phyloP scores from a whole-genome alignment of 1,140 invertebrate species.

The Choristoneura fumiferana region DNA sequence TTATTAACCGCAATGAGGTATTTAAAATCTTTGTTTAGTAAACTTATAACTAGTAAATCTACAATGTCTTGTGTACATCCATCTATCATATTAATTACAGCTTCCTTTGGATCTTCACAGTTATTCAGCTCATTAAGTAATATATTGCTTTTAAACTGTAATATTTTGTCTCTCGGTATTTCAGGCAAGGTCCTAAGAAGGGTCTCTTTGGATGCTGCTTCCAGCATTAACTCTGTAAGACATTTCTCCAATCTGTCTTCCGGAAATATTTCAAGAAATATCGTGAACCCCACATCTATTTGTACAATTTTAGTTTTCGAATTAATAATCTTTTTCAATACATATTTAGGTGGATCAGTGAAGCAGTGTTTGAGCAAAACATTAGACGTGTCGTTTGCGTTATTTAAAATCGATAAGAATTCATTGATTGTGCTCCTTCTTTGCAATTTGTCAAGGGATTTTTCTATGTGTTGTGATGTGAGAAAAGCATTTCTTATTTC shows the following conservation, averaged over 20 bases:
- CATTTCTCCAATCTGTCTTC: constrained; percentile 60
- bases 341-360: constrained; percentile 52
- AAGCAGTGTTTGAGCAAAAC: constrained; percentile 47
- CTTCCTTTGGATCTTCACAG: constrained; percentile 29
- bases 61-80: constrained; percentile 38
- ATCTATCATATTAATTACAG: constrained; percentile 40
- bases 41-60: constrained; percentile 49
- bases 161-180: constrained; percentile 40
- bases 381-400: constrained; percentile 29
- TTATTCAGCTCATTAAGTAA: constrained; percentile 51
- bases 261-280: constrained; percentile 53
- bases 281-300: constrained; percentile 46
- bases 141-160: constrained; percentile 54
- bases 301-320: constrained; percentile 40
- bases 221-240: constrained; percentile 67
- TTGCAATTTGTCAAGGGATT: constrained; percentile 59
- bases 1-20: constrained; percentile 57
- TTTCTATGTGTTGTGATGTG: constrained; percentile 73
- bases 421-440: constrained; percentile 40
- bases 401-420: constrained; percentile 44
- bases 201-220: constrained; percentile 62
- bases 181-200: constrained; percentile 48
- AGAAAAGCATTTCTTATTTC: constrained; percentile 76
- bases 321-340: constrained; percentile 61
- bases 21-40: constrained; percentile 45